Evolutionary conservation across 2,888 invertebrate genomes (phyloP).

Genomic region (Himalopsyche tibetana): DNA sequence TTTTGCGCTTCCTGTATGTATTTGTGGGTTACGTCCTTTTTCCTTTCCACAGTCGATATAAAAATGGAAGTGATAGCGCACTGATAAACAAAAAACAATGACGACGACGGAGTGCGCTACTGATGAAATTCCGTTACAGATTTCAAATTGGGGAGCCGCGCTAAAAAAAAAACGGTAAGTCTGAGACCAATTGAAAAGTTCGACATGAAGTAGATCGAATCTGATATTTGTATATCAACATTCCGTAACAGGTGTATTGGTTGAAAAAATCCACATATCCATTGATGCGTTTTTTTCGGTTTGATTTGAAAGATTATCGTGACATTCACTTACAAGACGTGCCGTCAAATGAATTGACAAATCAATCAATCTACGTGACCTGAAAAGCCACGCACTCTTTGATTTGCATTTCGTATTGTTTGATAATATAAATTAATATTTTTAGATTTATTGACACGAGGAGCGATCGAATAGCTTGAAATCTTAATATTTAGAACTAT

Average conservation of each 20-base stretch:
- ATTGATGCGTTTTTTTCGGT: slow-evolving; percentile 61
- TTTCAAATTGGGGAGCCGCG: too few relatives aligned
- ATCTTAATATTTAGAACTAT: too few relatives aligned
- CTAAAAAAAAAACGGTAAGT: not conserved
- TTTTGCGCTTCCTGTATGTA: too few relatives aligned
- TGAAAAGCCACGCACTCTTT: slow-evolving; percentile 41
- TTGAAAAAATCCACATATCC: slow-evolving; percentile 51
- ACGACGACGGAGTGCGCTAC: too few relatives aligned
- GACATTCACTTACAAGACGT: slow-evolving; percentile 51
- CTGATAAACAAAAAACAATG: too few relatives aligned
- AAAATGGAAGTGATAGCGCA: too few relatives aligned
- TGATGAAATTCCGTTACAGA: too few relatives aligned
- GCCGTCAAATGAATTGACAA: slow-evolving; percentile 50
- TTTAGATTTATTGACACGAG: not conserved
- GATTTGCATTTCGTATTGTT: slow-evolving; percentile 48
- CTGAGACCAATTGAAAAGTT: not conserved
- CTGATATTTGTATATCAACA: slow-evolving; percentile 48
- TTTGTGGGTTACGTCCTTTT: too few relatives aligned
- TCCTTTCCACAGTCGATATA: too few relatives aligned
- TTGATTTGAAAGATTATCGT: slow-evolving; percentile 48
- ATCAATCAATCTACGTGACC: slow-evolving; percentile 60
- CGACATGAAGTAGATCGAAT: slow-evolving; percentile 10
- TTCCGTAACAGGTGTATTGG: slow-evolving; percentile 59
- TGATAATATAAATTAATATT: slow-evolving; percentile 23
- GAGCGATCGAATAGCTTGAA: not conserved